Evolutionary conservation across 2,888 invertebrate genomes (phyloP).

Genomic region (Melanostoma scalare): DNA sequence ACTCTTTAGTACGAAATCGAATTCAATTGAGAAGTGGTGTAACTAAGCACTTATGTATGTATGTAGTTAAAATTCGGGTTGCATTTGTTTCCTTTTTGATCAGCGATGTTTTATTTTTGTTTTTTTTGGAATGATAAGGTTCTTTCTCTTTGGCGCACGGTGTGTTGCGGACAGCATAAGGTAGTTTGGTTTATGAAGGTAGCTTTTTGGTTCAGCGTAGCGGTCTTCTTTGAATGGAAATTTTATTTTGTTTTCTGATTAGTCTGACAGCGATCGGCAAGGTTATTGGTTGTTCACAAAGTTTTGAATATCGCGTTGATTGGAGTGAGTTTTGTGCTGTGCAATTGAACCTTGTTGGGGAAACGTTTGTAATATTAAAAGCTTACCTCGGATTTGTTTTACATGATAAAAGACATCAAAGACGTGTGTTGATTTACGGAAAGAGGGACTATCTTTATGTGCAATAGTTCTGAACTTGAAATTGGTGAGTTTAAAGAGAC

Average conservation of each 20-base stretch:
- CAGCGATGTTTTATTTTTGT: conserved; percentile 3
- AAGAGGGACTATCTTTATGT: too few relatives aligned
- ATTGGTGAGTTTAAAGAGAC: too few relatives aligned
- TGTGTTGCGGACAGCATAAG: background rate
- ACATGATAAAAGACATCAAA: too few relatives aligned
- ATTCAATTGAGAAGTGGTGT: background rate
- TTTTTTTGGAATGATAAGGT: conserved; percentile 29
- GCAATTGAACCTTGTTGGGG: background rate
- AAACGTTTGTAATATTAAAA: background rate
- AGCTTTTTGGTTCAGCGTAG: background rate
- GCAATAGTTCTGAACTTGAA: too few relatives aligned
- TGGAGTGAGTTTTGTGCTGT: conserved; percentile 1
- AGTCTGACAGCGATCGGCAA: conserved; percentile 32
- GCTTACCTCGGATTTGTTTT: too few relatives aligned
- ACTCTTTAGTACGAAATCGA: background rate
- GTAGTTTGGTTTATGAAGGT: conserved; percentile 12
- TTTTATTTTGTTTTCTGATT: conserved; percentile 26
- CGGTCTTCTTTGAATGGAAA: conserved; percentile 52
- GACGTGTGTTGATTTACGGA: too few relatives aligned
- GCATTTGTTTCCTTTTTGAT: conserved; percentile 31
- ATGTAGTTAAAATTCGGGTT: conserved; percentile 22
- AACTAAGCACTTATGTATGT: background rate
- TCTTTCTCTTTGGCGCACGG: conserved; percentile 2
- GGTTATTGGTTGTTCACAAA: conserved; percentile 24
- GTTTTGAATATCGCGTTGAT: conserved; percentile 8